Evolutionary conservation across 2,888 invertebrate genomes (phyloP).

Genomic region (Drosophila falleni): DNA sequence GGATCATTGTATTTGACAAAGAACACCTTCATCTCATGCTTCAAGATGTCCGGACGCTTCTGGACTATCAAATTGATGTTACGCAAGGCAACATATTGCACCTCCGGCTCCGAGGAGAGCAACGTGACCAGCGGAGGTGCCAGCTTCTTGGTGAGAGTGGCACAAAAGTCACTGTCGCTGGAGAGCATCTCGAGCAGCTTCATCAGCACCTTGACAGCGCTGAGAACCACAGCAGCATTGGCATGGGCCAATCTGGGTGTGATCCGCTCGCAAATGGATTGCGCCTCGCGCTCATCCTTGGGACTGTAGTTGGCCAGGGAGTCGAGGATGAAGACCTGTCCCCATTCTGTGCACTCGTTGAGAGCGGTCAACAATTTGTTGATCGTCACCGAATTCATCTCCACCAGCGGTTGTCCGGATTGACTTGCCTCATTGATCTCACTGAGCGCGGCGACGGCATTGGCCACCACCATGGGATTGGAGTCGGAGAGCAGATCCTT

Average conservation of each 20-base stretch:
- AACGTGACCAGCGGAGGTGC: constrained; percentile 99
- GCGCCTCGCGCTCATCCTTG: constrained; percentile 98
- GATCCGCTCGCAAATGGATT: constrained; percentile 98
- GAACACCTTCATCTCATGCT: constrained; percentile 99
- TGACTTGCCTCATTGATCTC: constrained; percentile 99
- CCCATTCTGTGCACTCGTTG: constrained; percentile 99
- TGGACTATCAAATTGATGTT: constrained; percentile 99
- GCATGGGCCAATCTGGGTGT: constrained; percentile 99
- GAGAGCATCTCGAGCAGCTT: constrained; percentile 99
- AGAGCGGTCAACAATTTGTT: constrained; percentile 99
- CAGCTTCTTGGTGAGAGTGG: constrained; percentile 96
- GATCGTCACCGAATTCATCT: constrained; percentile 98
- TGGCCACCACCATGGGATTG: constrained; percentile 99
- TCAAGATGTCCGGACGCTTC: constrained; percentile 98
- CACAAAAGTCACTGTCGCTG: constrained; percentile 96
- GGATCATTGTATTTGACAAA: constrained; percentile 99
- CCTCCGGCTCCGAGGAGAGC: constrained; percentile 99
- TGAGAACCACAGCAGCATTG: constrained; percentile 99
- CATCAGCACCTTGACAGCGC: constrained; percentile 99
- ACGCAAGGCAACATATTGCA: constrained; percentile 98
- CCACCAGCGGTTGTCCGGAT: constrained; percentile 96
- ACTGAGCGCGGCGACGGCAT: constrained; percentile 98
- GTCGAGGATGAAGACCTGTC: constrained; percentile 99
- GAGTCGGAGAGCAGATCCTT: constrained; percentile 99
- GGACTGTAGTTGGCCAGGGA: constrained; percentile 98